Conservation (phyloP, 2,113 vertebrate genomes). For the Nibea albiflora region DNA sequence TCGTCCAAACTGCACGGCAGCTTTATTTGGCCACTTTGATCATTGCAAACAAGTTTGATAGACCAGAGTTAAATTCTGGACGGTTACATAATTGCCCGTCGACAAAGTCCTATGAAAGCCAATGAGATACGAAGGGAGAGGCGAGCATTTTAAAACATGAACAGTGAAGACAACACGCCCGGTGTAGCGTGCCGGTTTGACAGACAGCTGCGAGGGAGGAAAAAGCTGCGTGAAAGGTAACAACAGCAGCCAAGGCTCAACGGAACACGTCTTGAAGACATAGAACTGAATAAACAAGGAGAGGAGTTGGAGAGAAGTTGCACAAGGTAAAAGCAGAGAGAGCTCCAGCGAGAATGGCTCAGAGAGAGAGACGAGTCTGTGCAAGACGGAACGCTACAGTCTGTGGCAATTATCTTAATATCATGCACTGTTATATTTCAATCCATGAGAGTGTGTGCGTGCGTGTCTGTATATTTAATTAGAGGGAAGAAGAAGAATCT, state of each 20-base stretch:
- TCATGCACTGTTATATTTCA: slow-evolving; percentile 2
- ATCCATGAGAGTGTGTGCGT: neutral
- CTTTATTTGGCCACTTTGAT: slow-evolving; percentile 32
- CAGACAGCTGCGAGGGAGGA: slow-evolving; percentile 19
- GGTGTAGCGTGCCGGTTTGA: slow-evolving; percentile 8
- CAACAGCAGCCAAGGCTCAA: slow-evolving; percentile 7
- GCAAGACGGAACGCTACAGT: slow-evolving; percentile 7
- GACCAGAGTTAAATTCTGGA: slow-evolving; percentile 11
- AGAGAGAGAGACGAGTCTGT: neutral
- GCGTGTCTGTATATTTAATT: neutral
- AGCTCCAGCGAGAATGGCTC: neutral
- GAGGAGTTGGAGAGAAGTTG: neutral
- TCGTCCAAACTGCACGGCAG: slow-evolving; percentile 3
- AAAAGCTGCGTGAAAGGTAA: slow-evolving; percentile 26
- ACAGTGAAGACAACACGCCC: slow-evolving; percentile 18
- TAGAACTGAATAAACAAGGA: neutral
- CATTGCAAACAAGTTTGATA: slow-evolving; percentile 20
- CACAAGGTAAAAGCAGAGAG: neutral
- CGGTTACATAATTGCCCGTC: neutral
- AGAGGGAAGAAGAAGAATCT: neutral
- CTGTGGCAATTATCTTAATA: slow-evolving; percentile 20
- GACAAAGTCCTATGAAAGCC: neutral
- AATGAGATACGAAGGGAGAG: neutral
- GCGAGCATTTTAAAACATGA: neutral
- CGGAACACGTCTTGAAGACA: slow-evolving; percentile 6